Evolutionary conservation across 2,113 vertebrate species (phyloP), one percentile per base, ranked within the genome.

Genomic region (Gambusia holbrooki): DNA sequence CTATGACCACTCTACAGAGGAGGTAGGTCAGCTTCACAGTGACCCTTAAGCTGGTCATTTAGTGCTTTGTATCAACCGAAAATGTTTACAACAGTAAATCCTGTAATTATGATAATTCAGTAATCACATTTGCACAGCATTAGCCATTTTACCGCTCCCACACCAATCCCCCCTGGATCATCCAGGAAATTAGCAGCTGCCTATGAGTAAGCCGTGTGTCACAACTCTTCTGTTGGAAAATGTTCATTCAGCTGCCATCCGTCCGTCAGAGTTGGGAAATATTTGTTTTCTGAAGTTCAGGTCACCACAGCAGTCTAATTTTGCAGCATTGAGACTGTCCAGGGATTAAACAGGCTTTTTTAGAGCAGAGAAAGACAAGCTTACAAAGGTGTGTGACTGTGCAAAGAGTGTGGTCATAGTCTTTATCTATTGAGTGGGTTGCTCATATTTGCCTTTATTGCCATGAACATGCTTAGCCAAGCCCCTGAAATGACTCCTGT

Each of bases 1-100:
- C 0, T 97, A 96, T 72, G 93, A 92, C 40, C 96, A 94, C 66
- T 95, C 95, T 6, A 95, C 95, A 65, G 95, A 95, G 69, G 95
- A 95, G 92, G 95, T 94, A 79, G 90, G 93, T 89, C 70, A 65
- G 8, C 54, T 69, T 66, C 33, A 25, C 28, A 48, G 27, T 35
- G 35, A 25, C 29, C 25, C 7, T 45, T n/a, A 17, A 37, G 80
- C 28, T 45, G 27, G 14, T 54, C 22, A 30, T 12, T 19, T 33
- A 4, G 40, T 79, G 28, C 28, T 67, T 32, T 61, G 3, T 29
- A 15, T 37, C 27, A 27, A 27, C 27, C 27, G 42, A 9, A 32
- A 19, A 9, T 35, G 8, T 65, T 51, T 40, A 62, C 65, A 72
- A 27, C 4, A 37, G 2, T 15, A 30, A 58, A 60, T 51, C 28